Percentiles rank a stretch among this genome's conserved stretches.
phyloP scores from a whole-genome alignment of 1,140 invertebrate species.

The Tenebrio molitor region DNA sequence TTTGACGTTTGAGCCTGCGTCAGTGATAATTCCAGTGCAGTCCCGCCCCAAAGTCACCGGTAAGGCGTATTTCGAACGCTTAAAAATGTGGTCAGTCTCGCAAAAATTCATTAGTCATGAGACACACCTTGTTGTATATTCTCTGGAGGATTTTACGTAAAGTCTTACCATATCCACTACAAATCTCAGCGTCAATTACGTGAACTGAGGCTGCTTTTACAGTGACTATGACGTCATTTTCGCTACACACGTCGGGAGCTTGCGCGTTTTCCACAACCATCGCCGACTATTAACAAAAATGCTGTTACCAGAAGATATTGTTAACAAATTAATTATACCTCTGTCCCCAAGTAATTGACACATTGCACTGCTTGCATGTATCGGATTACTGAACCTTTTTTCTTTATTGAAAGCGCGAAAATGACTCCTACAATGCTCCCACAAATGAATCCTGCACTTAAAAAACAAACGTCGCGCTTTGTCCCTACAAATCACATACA shows the following conservation, averaged over 20 bases:
- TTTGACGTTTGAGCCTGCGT: constrained; percentile 73
- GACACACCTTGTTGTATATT: constrained; percentile 64
- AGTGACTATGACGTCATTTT: constrained; percentile 76
- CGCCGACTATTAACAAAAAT: constrained; percentile 67
- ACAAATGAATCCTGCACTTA: constrained; percentile 67
- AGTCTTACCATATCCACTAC: constrained; percentile 73
- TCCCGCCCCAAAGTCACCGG: constrained; percentile 78
- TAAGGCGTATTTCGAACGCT: constrained; percentile 69
- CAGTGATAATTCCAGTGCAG: constrained; percentile 77
- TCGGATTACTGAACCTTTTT: constrained; percentile 63
- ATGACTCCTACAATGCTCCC: constrained; percentile 69
- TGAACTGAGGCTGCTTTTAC: constrained; percentile 77
- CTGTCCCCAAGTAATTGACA: constrained; percentile 69
- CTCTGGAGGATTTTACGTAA: constrained; percentile 70
- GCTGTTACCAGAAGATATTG: too few species aligned
- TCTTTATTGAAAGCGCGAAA: constrained; percentile 65
- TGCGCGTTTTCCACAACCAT: constrained; percentile 71
- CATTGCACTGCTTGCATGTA: constrained; percentile 71
- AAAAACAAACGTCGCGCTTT: constrained; percentile 69
- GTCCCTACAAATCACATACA: constrained; percentile 64
- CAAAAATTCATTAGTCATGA: neutral
- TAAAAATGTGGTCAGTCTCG: constrained; percentile 48
- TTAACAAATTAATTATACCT: constrained; percentile 66
- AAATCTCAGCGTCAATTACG: constrained; percentile 75
- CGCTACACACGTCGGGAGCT: constrained; percentile 70